Base-by-base conservation (phyloP, 2,888 invertebrate genomes). In the Archips xylosteana region DNA sequence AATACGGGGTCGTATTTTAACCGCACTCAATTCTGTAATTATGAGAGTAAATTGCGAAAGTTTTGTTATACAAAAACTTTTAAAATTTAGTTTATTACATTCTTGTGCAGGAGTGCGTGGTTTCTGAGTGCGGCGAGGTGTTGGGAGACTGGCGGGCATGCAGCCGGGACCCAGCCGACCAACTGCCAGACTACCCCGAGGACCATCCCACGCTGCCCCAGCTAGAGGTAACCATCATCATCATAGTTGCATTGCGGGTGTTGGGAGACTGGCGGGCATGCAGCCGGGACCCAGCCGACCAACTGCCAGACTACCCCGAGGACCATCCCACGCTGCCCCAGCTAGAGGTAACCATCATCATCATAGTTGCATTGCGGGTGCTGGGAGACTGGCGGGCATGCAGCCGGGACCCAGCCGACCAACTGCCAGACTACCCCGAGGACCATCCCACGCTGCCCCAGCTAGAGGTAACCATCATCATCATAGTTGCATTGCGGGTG, bases 71-170 rank as follows among this genome's bases (percentile, higher is more conserved):
- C 23, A 23, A 23, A 23, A 23, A 23, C 23, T 23, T 23, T 1
- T 23, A 23, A 23, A 23, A 23, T 23, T 23, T 23, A 23, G 1
- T 23, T 23, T 23, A 23, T 23, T 23, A 23, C 1, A 23, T 23
- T 23, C 1, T 23, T 79, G 85, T 83, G 39, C 84, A 97, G 96
- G 94, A 95, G 6, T 97, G 97, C 81, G 78, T 95, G 54, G 96
- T 98, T 77, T 90, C 88, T 57, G 95, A 97, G 79, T 98, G 98
- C 83, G 98, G 98, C 0, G 97, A 97, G 79, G 90, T 92, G 95
- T 69, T 76, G 3, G 85, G 94, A 0, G 94, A 95, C 74, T 91
- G 95, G 76, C 97, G 97, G 96, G 96, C 96, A 74, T 97, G 97
- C 83, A 92, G 92, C 66, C 98, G 98, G 84, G 97, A 96, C 39